Percentiles rank a stretch among this genome's conserved stretches.
phyloP scores from a whole-genome alignment of 2,888 invertebrate species.

The Dexiosoma caninum region DNA sequence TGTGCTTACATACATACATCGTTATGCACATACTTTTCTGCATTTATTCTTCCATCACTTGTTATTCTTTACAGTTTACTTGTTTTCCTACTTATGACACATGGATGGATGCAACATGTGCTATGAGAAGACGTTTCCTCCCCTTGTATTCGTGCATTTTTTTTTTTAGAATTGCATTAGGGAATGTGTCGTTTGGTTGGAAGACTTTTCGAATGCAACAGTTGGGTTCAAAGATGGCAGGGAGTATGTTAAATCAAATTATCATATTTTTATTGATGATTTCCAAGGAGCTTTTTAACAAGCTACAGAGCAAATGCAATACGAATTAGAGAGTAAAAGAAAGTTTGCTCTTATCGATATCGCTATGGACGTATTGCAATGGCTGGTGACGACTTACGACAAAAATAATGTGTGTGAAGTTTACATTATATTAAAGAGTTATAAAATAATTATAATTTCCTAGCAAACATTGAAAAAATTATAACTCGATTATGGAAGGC shows the following conservation, averaged over 20 bases:
- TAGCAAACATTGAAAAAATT: too few relatives aligned
- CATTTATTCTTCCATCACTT: constrained; percentile 39
- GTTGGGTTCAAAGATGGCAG: constrained; percentile 30
- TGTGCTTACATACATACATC: too few relatives aligned
- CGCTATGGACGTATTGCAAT: too few relatives aligned
- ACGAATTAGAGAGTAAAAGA: neutral
- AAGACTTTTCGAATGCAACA: constrained; percentile 51
- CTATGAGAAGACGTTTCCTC: constrained; percentile 46
- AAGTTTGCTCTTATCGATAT: too few relatives aligned
- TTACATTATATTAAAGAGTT: too few relatives aligned
- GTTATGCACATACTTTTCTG: neutral
- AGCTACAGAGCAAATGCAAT: neutral
- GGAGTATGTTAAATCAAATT: constrained; percentile 48
- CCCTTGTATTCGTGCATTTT: neutral
- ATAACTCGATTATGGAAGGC: too few relatives aligned
- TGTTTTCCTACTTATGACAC: constrained; percentile 60
- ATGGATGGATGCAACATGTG: constrained; percentile 71
- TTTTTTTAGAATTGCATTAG: constrained; percentile 12
- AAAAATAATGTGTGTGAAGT: too few relatives aligned
- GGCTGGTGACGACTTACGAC: too few relatives aligned
- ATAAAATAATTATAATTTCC: too few relatives aligned
- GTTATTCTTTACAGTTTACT: constrained; percentile 28
- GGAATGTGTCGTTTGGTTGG: constrained; percentile 28
- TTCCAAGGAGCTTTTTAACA: constrained; percentile 12
- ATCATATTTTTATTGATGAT: constrained; percentile 44